phyloP scores from a whole-genome alignment of 2,113 vertebrate species.

The Spermophilus dauricus region DNA sequence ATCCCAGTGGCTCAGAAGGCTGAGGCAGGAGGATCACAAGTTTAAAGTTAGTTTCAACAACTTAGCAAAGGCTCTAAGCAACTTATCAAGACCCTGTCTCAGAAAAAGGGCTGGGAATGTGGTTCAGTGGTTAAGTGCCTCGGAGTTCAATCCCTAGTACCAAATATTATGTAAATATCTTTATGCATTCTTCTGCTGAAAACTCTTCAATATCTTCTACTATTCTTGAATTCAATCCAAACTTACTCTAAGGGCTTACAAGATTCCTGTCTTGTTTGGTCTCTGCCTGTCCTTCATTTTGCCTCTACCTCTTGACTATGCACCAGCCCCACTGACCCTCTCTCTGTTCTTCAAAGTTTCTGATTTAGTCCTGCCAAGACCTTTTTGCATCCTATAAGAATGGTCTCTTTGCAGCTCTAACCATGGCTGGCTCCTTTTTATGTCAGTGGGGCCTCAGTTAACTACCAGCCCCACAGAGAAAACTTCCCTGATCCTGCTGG shows the following conservation, averaged over 20 bases:
- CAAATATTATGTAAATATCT: neutral
- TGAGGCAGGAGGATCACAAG: too few relatives aligned
- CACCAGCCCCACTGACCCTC: neutral
- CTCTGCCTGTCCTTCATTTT: neutral
- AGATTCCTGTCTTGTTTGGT: neutral
- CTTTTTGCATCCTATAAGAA: neutral
- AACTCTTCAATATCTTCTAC: neutral
- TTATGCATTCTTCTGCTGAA: neutral
- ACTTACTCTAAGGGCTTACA: neutral
- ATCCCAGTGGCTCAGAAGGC: too few relatives aligned
- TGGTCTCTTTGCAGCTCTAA: neutral
- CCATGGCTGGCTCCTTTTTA: neutral
- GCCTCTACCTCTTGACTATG: neutral
- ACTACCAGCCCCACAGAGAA: neutral
- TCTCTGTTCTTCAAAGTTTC: slow-evolving; percentile 8
- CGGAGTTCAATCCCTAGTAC: too few relatives aligned
- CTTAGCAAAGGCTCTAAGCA: too few relatives aligned
- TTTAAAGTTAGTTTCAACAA: too few relatives aligned
- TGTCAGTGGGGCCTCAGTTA: neutral
- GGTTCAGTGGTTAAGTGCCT: too few relatives aligned
- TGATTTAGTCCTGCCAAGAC: neutral
- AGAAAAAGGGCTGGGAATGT: too few relatives aligned
- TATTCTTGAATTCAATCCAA: neutral
- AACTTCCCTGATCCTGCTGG: neutral
- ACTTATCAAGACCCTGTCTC: too few relatives aligned